Evolutionary conservation across 1,140 invertebrate species (phyloP), one percentile per base, ranked within the genome.

Genomic region (Venustaconcha ellipsiformis): DNA sequence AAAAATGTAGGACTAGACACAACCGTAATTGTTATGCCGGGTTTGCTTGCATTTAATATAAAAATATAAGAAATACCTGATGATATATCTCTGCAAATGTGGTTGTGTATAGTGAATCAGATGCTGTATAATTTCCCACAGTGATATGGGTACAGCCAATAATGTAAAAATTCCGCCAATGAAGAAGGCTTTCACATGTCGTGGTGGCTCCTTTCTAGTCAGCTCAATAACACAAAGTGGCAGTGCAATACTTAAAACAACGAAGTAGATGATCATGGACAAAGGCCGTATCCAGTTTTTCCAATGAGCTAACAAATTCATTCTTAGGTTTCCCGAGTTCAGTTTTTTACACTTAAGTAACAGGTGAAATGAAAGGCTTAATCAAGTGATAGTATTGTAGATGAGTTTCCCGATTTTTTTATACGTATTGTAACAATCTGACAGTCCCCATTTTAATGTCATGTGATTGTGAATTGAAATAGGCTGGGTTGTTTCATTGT

Each of bases 81-180:
- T 97, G 73, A 99, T 97, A 90, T 97, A 95, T 91, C 97, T 96
- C 83, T 99, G 97, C 77, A 99, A 90, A 86, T 93, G 94, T 30
- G 97, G 97, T 87, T 97, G 95, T 0, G 95, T 97, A 84, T 97
- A 99, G 90, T 98, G 94, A 72, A 97, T 94, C 84, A 98, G 93
- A 91, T 99, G 97, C 89, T 97, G 95, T 56, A 95, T 94, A 81
- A 99, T 98, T 90, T 97, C 95, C 93, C 96, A 98, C 82, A 99
- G 93, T 58, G 96, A 96, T 60, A 99, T 95, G 5, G 97, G 97
- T 30, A 99, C 90, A 1, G 96, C 95, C 70, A 97, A 90, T 72
- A 98, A 92, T 20, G 96, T 96, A 91, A 99, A 98, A 18, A 96
- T 92, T 13, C 96, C 96, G 4, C 95, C 96, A 79, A 97, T 93